These are phyloP conservation scores for Sminthopsis crassicaudata DNA, from an alignment of 2,113 vertebrate genomes.

Conservation along the genomic window DNA sequence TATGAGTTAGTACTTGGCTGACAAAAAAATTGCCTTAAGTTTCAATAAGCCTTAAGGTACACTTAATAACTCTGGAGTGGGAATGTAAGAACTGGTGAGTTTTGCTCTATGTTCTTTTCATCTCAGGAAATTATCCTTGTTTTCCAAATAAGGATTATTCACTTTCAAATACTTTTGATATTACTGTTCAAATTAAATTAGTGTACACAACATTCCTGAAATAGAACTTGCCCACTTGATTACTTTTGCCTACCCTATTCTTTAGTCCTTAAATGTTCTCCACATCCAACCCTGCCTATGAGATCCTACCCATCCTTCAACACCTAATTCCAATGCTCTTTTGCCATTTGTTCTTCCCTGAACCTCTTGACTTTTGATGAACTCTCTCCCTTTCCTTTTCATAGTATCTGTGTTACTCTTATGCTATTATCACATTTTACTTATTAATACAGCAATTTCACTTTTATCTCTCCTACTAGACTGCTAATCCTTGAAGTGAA, in stretches of 20 bases:
- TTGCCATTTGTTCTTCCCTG: background rate
- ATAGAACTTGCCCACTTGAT: background rate
- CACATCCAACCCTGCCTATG: background rate
- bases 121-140: background rate
- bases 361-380: background rate
- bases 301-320: background rate
- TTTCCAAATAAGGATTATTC: background rate
- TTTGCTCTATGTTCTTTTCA: background rate
- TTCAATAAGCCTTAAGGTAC: background rate
- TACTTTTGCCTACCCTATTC: background rate
- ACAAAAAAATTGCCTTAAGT: background rate
- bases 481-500: background rate
- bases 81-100: background rate
- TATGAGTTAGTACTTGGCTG: background rate
- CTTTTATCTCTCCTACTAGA: background rate
- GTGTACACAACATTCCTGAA: background rate
- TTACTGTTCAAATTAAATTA: background rate
- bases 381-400: background rate
- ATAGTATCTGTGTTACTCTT: background rate
- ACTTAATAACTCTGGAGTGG: background rate
- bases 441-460: background rate
- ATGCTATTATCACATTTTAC: background rate
- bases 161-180: background rate
- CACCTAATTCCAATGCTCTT: background rate
- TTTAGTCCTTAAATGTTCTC: background rate